phyloP scores from a whole-genome alignment of 2,113 vertebrate species.

The Isichthys henryi region DNA sequence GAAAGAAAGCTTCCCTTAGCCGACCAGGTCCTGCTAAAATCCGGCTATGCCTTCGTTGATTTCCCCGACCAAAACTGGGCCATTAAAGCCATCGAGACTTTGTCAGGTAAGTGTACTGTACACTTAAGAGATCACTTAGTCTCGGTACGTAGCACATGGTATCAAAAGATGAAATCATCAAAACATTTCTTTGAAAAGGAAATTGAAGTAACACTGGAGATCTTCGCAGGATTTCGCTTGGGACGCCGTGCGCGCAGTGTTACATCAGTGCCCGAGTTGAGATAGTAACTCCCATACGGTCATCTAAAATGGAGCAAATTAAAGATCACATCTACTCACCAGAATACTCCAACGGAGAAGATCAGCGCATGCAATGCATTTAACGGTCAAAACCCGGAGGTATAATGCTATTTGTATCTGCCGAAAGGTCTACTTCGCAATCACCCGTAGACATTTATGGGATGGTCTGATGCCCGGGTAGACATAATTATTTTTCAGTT shows the following conservation, averaged over 20 bases:
- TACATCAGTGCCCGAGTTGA: constrained; percentile 52
- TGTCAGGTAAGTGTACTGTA: constrained; percentile 74
- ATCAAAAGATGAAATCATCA: constrained; percentile 29
- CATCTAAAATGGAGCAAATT: constrained; percentile 41
- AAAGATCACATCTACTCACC: constrained; percentile 47
- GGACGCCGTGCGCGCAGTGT: constrained; percentile 35
- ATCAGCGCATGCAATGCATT: constrained; percentile 32
- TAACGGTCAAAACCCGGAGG: constrained; percentile 41
- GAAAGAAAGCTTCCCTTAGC: constrained; percentile 78
- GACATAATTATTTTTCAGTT: constrained; percentile 84
- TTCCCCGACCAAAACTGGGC: constrained; percentile 90
- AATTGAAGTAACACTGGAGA: constrained; percentile 31
- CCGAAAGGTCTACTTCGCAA: constrained; percentile 46
- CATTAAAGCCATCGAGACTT: constrained; percentile 83
- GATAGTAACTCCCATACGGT: constrained; percentile 40
- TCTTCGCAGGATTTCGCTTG: constrained; percentile 12
- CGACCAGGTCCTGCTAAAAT: constrained; percentile 83
- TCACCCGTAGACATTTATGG: constrained; percentile 59
- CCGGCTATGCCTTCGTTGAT: constrained; percentile 91
- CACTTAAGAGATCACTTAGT: constrained; percentile 39
- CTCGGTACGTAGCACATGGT: constrained; percentile 34
- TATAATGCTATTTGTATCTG: constrained; percentile 38
- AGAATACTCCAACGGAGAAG: constrained; percentile 34
- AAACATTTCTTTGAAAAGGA: constrained; percentile 30
- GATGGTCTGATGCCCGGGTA: constrained; percentile 64